phyloP scores from a whole-genome alignment of 2,797 vertebrate species.

The Danio choprae region DNA sequence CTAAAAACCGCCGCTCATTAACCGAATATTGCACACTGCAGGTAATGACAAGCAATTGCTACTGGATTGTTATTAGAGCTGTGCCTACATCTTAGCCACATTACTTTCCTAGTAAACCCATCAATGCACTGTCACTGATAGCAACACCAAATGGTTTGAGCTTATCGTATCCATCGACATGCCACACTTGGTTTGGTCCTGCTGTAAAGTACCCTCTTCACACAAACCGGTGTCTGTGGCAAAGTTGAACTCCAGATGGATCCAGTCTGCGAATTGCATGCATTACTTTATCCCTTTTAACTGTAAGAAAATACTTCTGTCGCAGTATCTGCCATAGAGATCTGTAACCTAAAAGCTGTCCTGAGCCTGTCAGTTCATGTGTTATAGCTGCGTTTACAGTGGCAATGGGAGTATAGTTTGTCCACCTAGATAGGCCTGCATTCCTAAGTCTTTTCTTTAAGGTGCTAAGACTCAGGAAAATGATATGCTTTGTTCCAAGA shows the following conservation, averaged over 20 bases:
- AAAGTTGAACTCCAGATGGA: slow-evolving; percentile 48
- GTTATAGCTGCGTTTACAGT: slow-evolving; percentile 42
- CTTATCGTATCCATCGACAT: slow-evolving; percentile 33
- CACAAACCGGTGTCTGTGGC: slow-evolving; percentile 47
- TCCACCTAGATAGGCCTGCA: slow-evolving; percentile 39
- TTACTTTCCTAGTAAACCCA: slow-evolving; percentile 35
- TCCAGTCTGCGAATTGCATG: slow-evolving; percentile 41
- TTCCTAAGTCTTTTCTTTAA: slow-evolving; percentile 38
- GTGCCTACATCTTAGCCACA: slow-evolving; percentile 33
- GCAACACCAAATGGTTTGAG: slow-evolving; percentile 30
- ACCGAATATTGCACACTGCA: no score
- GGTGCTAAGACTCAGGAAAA: slow-evolving; percentile 31
- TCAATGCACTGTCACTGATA: slow-evolving; percentile 34
- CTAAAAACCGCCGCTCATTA: no score
- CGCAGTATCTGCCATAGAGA: slow-evolving; percentile 53
- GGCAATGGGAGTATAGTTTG: slow-evolving; percentile 28
- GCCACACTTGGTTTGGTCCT: slow-evolving; percentile 57
- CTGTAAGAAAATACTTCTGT: slow-evolving; percentile 36
- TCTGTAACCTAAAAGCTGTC: slow-evolving; percentile 46
- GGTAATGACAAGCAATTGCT: slow-evolving; percentile 23
- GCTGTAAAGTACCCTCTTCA: slow-evolving; percentile 48
- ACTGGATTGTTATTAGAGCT: slow-evolving; percentile 25
- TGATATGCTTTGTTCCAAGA: slow-evolving; percentile 22
- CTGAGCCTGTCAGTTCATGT: slow-evolving; percentile 50
- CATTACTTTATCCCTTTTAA: slow-evolving; percentile 53